A percentile compares a stretch with the other conserved stretches of the same genome.
phyloP scores from a whole-genome alignment of 2,888 invertebrate species.

The Tachystola acroxantha region DNA sequence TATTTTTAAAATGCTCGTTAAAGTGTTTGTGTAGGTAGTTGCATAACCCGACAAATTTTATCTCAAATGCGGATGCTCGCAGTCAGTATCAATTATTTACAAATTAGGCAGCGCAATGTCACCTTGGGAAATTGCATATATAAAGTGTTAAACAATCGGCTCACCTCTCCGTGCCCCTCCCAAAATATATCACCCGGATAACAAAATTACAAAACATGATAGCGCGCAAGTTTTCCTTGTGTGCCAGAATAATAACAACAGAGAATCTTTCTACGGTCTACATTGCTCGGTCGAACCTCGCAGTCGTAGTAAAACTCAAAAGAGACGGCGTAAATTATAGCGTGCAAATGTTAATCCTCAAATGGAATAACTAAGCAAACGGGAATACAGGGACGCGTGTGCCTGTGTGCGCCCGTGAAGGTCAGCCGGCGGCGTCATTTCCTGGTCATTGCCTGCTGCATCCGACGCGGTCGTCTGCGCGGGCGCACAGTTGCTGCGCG shows the following conservation, averaged over 20 bases:
- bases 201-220: constrained; percentile 1
- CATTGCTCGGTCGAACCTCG: not conserved
- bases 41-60: constrained; percentile 12
- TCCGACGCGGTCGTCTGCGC: constrained; percentile 34
- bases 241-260: too few species aligned
- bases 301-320: not conserved
- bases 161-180: constrained; percentile 28
- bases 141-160: constrained; percentile 26
- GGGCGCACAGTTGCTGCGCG: constrained; percentile 21
- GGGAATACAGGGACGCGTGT: constrained; percentile 33
- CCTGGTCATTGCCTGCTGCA: constrained; percentile 72
- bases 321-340: not conserved
- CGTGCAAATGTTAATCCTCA: not conserved
- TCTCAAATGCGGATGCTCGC: constrained; percentile 16
- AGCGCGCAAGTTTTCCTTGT: constrained; percentile 1
- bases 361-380: constrained; percentile 13
- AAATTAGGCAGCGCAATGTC: constrained; percentile 33
- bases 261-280: too few species aligned
- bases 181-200: constrained; percentile 5
- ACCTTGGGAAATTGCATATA: constrained; percentile 48
- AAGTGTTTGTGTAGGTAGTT: too few species aligned
- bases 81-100: constrained; percentile 20
- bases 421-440: constrained; percentile 75
- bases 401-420: constrained; percentile 48
- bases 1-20: too few species aligned